Evolutionary conservation across 2,113 vertebrate species (phyloP), one percentile per base, ranked within the genome.

Genomic region (Scomber scombrus): DNA sequence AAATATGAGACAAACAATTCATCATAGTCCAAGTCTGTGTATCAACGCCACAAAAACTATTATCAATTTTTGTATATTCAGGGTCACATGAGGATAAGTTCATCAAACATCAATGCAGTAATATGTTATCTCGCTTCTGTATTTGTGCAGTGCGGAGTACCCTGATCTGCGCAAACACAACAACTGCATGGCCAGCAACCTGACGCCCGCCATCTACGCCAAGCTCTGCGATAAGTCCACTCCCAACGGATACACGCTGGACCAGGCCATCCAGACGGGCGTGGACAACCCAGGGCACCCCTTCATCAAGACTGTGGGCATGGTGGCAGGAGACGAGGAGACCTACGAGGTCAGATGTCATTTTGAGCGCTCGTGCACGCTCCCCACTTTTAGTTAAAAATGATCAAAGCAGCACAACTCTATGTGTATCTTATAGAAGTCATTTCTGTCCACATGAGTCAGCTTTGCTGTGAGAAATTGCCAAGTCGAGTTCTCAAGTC

Each of bases 251-350:
- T 99, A 92, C 95, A 98, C 97, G 0, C 85, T 99, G 93, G 98
- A 99, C 91, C 88, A 97, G 85, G 98, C 97, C 91, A 99, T 99
- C 94, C 98, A 99, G 95, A 99, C 98, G 0, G 98, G 98, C 0
- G 97, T 99, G 18, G 98, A 99, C 95, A 99, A 99, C 90, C 98
- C 98, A 0, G 98, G 98, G 5, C 98, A 99, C 88, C 98, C 98
- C 19, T 99, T 98, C 94, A 99, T 99, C 94, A 95, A 95, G 90
- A 95, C 95, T 0, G 94, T 95, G 3, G 95, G 95, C 77, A 91
- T 95, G 92, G 95, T 99, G 67, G 98, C 98, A n/a, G 98, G 98
- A 5, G 98, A 99, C 78, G 98, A 99, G 89, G 98, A 99, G 88
- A 93, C 96, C 43, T 99, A 99, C 4, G 96, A 99, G 97, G 98